Evolutionary conservation across 2,888 invertebrate genomes (phyloP), one percentile per base, ranked within the genome.

Genomic region (Encarsia formosa): DNA sequence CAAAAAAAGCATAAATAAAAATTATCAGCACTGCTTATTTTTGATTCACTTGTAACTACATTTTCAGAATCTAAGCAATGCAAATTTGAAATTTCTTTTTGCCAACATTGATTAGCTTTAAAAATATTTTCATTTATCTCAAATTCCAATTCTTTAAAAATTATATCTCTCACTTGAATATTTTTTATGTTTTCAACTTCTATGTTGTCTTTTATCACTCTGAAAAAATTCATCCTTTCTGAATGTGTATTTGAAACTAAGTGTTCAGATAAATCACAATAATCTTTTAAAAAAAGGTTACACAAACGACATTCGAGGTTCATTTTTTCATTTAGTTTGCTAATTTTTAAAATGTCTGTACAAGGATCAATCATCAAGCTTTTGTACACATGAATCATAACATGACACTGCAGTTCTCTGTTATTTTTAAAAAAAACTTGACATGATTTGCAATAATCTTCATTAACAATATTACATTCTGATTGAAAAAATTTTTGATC

Each of bases 1-100:
- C 52, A 52, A 16, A 52, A 11, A 20, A 48, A 52, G 39, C 52
- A 52, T 16, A 9, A 3, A 40, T 48, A 52, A n/a, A 39, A 23
- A 23, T 22, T 23, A 32, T 16, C 1, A 26, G 3, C 5, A n/a
- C n/a, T n/a, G n/a, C n/a, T n/a, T n/a, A n/a, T n/a, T n/a, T n/a
- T n/a, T 15, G n/a, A 32, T 32, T 11, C 32, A 13, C 4, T 5
- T 8, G 6, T 11, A 32, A 5, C 9, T 8, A 5, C 32, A 15
- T 32, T 13, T n/a, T 5, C n/a, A 13, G 9, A 11, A 5, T 11
- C 13, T 32, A 5, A 32, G 13, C n/a, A 1, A n/a, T 32, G 13
- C n/a, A 32, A 32, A 13, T 32, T 32, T 32, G 5, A 35, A 5
- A 23, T 8, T 11, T 39, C 5, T 35, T 20, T 40, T 5, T 20